Base-by-base conservation (phyloP, 2,888 invertebrate species). In the Leucoptera coffeella region DNA sequence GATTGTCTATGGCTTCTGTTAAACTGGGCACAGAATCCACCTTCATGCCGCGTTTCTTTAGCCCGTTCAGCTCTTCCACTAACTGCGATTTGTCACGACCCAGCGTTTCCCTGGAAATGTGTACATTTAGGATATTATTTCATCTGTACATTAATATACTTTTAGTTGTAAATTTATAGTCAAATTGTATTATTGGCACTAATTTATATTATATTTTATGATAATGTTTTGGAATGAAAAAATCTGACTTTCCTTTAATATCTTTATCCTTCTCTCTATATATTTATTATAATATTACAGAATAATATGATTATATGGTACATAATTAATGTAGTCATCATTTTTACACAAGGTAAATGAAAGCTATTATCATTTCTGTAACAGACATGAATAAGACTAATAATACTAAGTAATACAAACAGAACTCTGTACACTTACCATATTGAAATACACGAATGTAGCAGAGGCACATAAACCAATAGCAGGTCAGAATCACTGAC, bases 401-500 rank as follows among this genome's bases (percentile, higher is more conserved):
- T 29, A 12, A 15, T 4, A 17, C 6, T 9, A 10, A 19, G 3
- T 19, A 8, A 12, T n/a, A n/a, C n/a, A n/a, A n/a, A n/a, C n/a
- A n/a, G n/a, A n/a, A n/a, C n/a, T n/a, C n/a, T n/a, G n/a, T 17
- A 30, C 25, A 46, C 53, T 50, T 38, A 77, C 78, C 80, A 82
- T 38, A 84, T 71, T 40, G 75, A 76, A 22, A 78, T 73, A 39
- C 82, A 82, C 4, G 80, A 72, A 38, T 82, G 77, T 29, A 85
- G 38, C 24, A 85, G 50, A 2, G 85, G 85, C 38, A 81, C 61
- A 42, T 85, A 85, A 19, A 84, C 65, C 23, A 77, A 67, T 27
- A 85, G 50, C 21, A 84, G 50, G 41, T 85, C 84, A 9, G 77
- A 75, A 47, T 85, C 85, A 41, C 81, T 79, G 34, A 85, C 77